Evolutionary conservation across 1,140 invertebrate genomes (phyloP).

Genomic region (Diachasmimorpha longicaudata): DNA sequence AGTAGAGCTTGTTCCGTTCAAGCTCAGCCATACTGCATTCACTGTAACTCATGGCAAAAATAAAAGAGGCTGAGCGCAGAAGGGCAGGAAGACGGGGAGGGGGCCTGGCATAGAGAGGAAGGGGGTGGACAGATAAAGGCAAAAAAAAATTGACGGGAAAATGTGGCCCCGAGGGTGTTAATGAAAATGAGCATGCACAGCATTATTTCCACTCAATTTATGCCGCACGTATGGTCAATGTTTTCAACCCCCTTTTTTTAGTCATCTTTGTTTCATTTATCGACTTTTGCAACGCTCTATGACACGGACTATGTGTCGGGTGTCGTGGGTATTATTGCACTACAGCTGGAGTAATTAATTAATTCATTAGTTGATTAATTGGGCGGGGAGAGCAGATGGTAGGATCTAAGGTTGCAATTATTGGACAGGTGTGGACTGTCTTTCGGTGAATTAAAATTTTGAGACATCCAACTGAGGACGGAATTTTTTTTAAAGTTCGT

Average conservation of each 20-base stretch:
- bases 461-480: no score
- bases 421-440: neutral
- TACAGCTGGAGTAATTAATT: slow-evolving; percentile 1
- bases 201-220: neutral
- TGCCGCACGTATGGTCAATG: neutral
- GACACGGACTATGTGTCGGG: neutral
- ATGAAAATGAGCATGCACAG: neutral
- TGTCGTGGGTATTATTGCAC: neutral
- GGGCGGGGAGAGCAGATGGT: neutral
- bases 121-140: neutral
- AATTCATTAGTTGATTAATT: slow-evolving; percentile 32
- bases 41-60: slow-evolving; percentile 33
- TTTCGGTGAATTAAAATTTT: no score
- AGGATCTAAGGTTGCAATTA: neutral
- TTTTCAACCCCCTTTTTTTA: neutral
- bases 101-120: neutral
- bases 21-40: slow-evolving; percentile 30
- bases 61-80: neutral
- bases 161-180: neutral
- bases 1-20: slow-evolving; percentile 26
- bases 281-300: neutral
- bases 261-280: neutral
- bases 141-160: neutral
- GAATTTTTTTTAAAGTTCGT: no score
- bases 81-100: neutral